phyloP scores from a whole-genome alignment of 2,797 vertebrate species.

The Enteromius thamalakanensis region DNA sequence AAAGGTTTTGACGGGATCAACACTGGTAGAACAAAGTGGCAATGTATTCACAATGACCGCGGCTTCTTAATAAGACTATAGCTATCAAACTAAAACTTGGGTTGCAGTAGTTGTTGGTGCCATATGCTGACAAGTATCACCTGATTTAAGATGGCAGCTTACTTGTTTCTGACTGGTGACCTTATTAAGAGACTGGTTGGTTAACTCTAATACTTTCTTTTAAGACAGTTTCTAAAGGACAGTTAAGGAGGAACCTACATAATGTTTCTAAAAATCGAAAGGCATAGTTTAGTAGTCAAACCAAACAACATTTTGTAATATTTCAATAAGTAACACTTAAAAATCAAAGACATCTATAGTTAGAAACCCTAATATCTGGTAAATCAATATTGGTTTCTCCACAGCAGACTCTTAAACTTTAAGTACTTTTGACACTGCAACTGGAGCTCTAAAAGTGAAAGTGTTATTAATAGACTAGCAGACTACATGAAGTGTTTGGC shows the following conservation, averaged over 20 bases:
- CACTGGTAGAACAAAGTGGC: constrained; percentile 36
- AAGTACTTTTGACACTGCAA: neutral
- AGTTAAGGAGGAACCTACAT: neutral
- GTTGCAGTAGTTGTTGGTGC: constrained; percentile 1
- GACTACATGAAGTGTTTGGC: constrained; percentile 55
- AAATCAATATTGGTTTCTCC: neutral
- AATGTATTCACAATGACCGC: constrained; percentile 4
- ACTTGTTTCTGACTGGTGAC: neutral
- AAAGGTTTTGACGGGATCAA: constrained; percentile 45
- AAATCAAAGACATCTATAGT: no score
- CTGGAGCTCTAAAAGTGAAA: constrained; percentile 29
- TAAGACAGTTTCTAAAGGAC: neutral
- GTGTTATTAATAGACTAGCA: constrained; percentile 65
- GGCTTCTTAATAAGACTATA: neutral
- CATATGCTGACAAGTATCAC: neutral
- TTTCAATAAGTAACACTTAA: no score
- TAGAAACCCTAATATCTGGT: no score
- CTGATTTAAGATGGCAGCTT: constrained; percentile 32
- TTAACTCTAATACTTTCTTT: neutral
- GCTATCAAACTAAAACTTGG: neutral
- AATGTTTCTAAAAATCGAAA: neutral
- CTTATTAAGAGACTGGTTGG: constrained; percentile 17
- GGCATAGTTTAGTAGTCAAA: neutral
- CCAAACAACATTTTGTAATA: neutral
- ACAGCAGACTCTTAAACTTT: neutral